These are phyloP conservation scores for Lycodopsis pacificus DNA, from an alignment of 2,797 vertebrate species.

Conservation along the genomic window DNA sequence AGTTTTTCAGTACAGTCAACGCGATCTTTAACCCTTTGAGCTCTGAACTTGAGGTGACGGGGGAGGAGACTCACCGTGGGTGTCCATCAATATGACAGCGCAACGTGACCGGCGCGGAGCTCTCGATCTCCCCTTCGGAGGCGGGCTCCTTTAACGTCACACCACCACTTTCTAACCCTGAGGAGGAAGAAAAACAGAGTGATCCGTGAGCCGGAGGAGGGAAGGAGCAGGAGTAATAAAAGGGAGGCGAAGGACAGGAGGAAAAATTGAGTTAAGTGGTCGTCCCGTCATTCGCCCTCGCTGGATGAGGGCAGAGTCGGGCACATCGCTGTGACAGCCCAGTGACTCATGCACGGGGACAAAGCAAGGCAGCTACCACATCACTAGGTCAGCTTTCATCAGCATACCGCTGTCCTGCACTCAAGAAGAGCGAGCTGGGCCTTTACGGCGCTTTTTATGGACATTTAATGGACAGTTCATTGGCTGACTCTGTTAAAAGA, in stretches of 20 bases:
- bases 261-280: slow-evolving; percentile 69
- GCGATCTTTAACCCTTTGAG: slow-evolving; percentile 27
- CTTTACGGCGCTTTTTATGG: slow-evolving; percentile 47
- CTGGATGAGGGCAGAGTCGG: neutral
- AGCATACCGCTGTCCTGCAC: slow-evolving; percentile 19
- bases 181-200: slow-evolving; percentile 24
- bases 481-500: slow-evolving; percentile 41
- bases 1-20: slow-evolving; percentile 15
- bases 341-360: slow-evolving; percentile 30
- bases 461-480: slow-evolving; percentile 56
- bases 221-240: slow-evolving; percentile 7
- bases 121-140: slow-evolving; percentile 89
- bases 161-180: slow-evolving; percentile 94
- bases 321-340: slow-evolving; percentile 31
- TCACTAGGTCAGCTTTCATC: slow-evolving; percentile 41
- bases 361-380: slow-evolving; percentile 8
- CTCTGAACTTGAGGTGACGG: slow-evolving; percentile 25
- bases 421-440: slow-evolving; percentile 16
- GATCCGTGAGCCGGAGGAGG: slow-evolving; percentile 27
- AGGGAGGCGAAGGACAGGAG: slow-evolving; percentile 22
- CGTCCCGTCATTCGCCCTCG: slow-evolving; percentile 33
- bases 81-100: slow-evolving; percentile 96
- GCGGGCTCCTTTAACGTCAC: slow-evolving; percentile 91
- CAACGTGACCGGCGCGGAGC: slow-evolving; percentile 88
- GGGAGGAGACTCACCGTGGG: slow-evolving; percentile 89